Evolutionary conservation across 2,113 vertebrate species (phyloP).

Genomic region (Muntiacus reevesi): DNA sequence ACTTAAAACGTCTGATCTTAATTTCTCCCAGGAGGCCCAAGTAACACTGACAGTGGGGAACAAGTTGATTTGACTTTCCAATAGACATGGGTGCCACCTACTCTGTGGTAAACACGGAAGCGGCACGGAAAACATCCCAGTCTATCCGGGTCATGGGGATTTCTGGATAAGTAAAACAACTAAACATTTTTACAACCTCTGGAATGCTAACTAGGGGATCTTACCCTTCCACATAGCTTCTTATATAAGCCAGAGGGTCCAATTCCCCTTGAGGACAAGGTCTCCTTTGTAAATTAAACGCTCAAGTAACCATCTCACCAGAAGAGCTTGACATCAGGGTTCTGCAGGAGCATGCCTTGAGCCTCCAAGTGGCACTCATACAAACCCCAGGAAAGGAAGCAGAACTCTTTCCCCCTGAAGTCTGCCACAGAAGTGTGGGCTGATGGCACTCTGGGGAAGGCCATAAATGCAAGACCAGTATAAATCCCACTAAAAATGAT

Average conservation of each 20-base stretch:
- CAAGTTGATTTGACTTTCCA: neutral
- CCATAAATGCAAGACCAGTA: neutral
- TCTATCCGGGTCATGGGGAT: neutral
- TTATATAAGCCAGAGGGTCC: neutral
- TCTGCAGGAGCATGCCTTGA: rapidly evolving
- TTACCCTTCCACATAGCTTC: neutral
- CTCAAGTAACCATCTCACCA: neutral
- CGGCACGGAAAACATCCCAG: neutral
- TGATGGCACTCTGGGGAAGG: neutral
- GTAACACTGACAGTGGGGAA: neutral
- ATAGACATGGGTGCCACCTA: neutral
- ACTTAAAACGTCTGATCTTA: neutral
- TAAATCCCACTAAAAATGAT: neutral
- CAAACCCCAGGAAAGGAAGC: neutral
- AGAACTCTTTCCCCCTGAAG: neutral
- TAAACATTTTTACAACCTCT: neutral
- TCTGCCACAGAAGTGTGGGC: neutral
- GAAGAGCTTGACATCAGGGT: neutral
- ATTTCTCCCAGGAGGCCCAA: neutral
- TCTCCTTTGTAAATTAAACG: neutral
- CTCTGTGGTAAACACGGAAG: neutral
- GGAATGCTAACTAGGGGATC: neutral
- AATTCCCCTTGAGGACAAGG: neutral
- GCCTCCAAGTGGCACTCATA: neutral
- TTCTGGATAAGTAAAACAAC: neutral